Conservation (phyloP, 2,797 vertebrate genomes). For the Pseudocheirus occidentalis region DNA sequence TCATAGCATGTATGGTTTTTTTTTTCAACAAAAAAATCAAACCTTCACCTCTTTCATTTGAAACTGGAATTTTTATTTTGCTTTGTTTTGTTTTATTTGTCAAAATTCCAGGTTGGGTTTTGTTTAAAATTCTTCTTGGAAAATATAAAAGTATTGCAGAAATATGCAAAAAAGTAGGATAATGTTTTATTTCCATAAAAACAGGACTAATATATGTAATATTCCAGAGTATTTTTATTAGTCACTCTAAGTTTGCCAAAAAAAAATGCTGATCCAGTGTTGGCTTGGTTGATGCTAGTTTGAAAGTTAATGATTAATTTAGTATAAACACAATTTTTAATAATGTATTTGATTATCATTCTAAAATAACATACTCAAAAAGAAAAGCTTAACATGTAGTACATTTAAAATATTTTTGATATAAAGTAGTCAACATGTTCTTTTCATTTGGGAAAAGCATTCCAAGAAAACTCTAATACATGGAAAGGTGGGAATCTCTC, state of each 20-base stretch:
- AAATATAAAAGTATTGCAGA: conserved; percentile 78
- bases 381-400: conserved; percentile 8
- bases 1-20: conserved; percentile 57
- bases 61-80: conserved; percentile 62
- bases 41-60: conserved; percentile 69
- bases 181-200: conserved; percentile 71
- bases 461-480: conserved; percentile 54
- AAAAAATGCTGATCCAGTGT: conserved; percentile 59
- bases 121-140: conserved; percentile 74
- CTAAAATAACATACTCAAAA: conserved; percentile 68
- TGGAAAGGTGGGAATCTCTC: conserved; percentile 64
- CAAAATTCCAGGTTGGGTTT: conserved; percentile 78
- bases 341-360: conserved; percentile 65
- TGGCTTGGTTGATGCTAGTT: conserved; percentile 56
- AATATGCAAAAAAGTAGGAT: conserved; percentile 74
- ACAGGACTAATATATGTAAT: conserved; percentile 66
- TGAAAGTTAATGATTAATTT: conserved; percentile 56
- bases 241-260: conserved; percentile 25
- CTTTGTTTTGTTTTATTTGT: conserved; percentile 80
- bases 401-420: conserved; percentile 40
- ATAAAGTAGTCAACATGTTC: conserved; percentile 50
- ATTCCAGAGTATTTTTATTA: conserved; percentile 73
- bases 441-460: conserved; percentile 58
- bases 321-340: conserved; percentile 50
- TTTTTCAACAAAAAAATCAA: conserved; percentile 70